Evolutionary conservation across 2,113 vertebrate species (phyloP), one percentile per base, ranked within the genome.

Genomic region (Vimba vimba): DNA sequence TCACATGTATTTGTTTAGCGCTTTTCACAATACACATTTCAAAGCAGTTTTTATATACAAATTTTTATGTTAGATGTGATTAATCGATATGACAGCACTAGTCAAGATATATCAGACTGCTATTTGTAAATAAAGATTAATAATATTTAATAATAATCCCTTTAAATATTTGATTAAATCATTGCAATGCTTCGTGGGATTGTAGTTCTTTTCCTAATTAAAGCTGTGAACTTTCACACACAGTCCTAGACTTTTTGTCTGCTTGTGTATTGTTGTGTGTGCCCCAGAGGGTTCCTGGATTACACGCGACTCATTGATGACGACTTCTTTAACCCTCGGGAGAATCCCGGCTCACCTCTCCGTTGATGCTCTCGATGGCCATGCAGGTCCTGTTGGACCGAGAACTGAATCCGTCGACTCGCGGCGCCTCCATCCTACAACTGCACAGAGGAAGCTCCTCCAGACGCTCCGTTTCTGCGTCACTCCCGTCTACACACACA

Each of bases 401-500:
- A 60, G 95, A 92, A 1, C 94, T 95, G 82, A 94, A 94, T 45
- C 95, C 93, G 84, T 97, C 96, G 0, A 97, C 96, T 0, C 96
- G 96, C 2, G 97, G 97, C 0, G 97, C 97, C 90, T 98, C 97
- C 97, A 98, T 98, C 86, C 97, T 95, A 91, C 97, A 97, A 92
- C 97, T 97, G 91, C 97, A 98, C 43, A 98, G 92, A 2, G 97
- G 97, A 69, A 98, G 91, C 91, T 97, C 97, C 91, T 97, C 97
- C 88, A 97, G 94, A 0, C 96, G 94, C 89, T 97, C 97, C 0
- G 95, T 97, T 91, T 97, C 97, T 85, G 96, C 94, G 0, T 97
- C 97, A 0, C 97, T 96, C 73, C 96, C 97, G 4, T 97, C 97
- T 93, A 93, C 89, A 85, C 19, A 79, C 23, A 74, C 55, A 57